These are phyloP conservation scores for Chelonia mydas DNA, from an alignment of 2,797 vertebrate species.

Conservation along the genomic window DNA sequence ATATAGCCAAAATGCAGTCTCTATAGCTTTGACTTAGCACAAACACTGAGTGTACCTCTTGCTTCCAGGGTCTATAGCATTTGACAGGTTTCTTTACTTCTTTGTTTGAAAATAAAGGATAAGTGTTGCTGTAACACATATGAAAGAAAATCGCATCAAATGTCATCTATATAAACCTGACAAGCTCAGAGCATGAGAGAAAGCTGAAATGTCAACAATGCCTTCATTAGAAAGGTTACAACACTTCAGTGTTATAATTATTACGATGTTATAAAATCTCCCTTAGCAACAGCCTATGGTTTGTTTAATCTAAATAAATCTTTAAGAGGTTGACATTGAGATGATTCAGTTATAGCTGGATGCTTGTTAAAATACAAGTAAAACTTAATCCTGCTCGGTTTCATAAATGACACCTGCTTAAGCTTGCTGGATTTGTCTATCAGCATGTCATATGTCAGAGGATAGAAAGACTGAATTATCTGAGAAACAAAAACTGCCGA, in stretches of 20 bases:
- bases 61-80: constrained; percentile 42
- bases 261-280: constrained; percentile 54
- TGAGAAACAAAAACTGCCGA: constrained; percentile 10
- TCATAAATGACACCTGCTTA: constrained; percentile 65
- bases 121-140: constrained; percentile 19
- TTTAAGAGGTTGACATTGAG: constrained; percentile 60
- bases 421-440: constrained; percentile 50
- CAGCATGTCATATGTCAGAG: constrained; percentile 19
- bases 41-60: not conserved
- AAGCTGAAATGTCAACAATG: constrained; percentile 66
- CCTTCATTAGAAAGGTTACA: constrained; percentile 56
- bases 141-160: constrained; percentile 57
- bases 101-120: constrained; percentile 58
- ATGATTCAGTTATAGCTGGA: constrained; percentile 53
- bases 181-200: constrained; percentile 42
- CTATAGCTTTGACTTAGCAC: constrained; percentile 26
- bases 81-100: constrained; percentile 35
- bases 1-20: constrained; percentile 3
- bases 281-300: constrained; percentile 71
- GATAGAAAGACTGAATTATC: constrained; percentile 12
- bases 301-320: constrained; percentile 72
- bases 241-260: constrained; percentile 36
- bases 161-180: constrained; percentile 47
- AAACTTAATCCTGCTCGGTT: constrained; percentile 70
- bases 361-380: constrained; percentile 60